Base-by-base conservation (phyloP, 2,113 vertebrate genomes). In the Podilymbus podiceps region DNA sequence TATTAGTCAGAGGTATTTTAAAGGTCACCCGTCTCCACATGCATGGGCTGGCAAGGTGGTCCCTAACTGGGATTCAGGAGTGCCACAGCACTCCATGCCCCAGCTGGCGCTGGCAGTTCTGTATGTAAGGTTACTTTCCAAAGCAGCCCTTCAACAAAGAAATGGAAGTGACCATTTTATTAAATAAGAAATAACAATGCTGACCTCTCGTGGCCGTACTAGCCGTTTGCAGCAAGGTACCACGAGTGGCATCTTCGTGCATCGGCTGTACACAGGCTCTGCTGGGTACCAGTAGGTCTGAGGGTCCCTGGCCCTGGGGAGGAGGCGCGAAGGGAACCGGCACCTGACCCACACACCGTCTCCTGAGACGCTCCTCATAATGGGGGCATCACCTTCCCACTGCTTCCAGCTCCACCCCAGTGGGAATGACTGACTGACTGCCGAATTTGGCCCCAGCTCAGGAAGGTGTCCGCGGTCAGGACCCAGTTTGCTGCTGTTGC, bases 171-270 rank as follows among this genome's bases (percentile, higher is more conserved):
- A 58, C 30, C 21, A 0, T 56, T 30, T 60, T 4, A 3, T 2
- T 31, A 4, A 64, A 8, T 73, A 27, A 55, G 68, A 50, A 81
- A 35, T 74, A 80, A 15, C 97, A 94, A 91, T 59, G 77, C 93
- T 97, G 97, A 86, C 97, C 95, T 95, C 97, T 96, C 55, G 88
- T 71, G 97, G 95, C 62, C 68, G 18, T 4, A 5, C 7, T 0
- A 11, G 21, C 50, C 23, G 8, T 1, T 53, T 50, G 80, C 93
- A 91, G 47, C n/a, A 9, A 31, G 6, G 30, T 42, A 10, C n/a
- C 59, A 2, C 40, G 5, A 12, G 23, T 2, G 50, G 8, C n/a
- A 17, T 12, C 55, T 17, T 15, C 1, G 18, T 2, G 0, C 46
- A 3, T 15, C 67, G 9, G 46, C 62, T 42, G 16, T 0, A 8